A percentile compares a stretch with the other conserved stretches of the same genome.
Evolutionary conservation across 1,140 invertebrate genomes (phyloP).

Genomic region (Anastatus disparis): DNA sequence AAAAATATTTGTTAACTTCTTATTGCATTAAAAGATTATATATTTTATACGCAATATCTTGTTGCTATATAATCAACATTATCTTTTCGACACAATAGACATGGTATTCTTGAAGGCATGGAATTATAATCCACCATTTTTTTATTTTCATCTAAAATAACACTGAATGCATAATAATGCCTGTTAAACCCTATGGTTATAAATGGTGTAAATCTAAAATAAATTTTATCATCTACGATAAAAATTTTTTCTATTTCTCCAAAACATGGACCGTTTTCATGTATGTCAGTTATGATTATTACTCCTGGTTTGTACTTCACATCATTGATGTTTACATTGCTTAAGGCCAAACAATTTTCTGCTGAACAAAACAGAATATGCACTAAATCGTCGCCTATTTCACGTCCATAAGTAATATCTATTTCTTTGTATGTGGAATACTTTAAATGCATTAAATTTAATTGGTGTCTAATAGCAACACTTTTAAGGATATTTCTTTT

Average conservation of each 20-base stretch:
- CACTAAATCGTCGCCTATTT: background rate
- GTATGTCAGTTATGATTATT: background rate
- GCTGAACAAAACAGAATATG: background rate
- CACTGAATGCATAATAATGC: background rate
- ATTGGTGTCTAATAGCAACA: background rate
- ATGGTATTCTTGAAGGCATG: no score
- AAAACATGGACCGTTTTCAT: background rate
- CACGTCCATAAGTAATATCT: background rate
- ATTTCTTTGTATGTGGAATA: background rate
- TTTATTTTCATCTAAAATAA: background rate
- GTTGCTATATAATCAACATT: no score
- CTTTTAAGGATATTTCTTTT: background rate
- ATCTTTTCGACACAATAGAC: no score
- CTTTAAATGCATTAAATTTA: background rate
- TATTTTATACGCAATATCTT: no score
- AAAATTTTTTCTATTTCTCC: background rate
- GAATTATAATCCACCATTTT: no score
- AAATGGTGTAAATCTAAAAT: background rate
- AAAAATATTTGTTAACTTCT: no score
- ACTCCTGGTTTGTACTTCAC: background rate
- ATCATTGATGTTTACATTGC: background rate
- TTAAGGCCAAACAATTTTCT: background rate
- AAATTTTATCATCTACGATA: background rate
- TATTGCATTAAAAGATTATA: no score
- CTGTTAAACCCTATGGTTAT: background rate